Evolutionary conservation across 2,797 vertebrate species (phyloP).

Genomic region (Perodicticus potto): DNA sequence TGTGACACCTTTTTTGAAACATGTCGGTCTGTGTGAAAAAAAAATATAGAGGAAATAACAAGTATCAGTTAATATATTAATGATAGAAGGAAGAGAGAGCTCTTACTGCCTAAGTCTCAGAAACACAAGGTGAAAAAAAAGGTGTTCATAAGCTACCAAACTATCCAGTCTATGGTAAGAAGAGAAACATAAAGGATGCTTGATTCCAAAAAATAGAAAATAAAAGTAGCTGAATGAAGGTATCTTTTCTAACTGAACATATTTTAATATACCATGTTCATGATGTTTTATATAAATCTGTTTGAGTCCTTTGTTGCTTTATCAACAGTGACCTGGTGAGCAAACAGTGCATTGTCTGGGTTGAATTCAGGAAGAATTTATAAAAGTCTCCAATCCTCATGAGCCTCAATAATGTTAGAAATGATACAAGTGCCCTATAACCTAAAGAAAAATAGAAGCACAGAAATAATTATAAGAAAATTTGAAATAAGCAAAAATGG

Average conservation of each 20-base stretch:
- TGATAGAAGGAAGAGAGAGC: background rate
- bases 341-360: background rate
- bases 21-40: background rate
- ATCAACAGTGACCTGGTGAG: background rate
- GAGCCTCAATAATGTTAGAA: background rate
- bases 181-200: background rate
- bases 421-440: background rate
- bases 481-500: background rate
- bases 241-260: background rate
- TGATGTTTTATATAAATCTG: background rate
- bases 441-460: background rate
- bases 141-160: background rate
- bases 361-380: background rate
- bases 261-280: background rate
- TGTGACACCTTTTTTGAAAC: background rate
- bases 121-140: background rate
- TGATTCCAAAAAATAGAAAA: background rate
- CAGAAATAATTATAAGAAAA: background rate
- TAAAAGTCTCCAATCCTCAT: background rate
- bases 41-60: conserved; percentile 21
- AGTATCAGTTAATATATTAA: background rate
- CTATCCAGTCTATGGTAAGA: background rate
- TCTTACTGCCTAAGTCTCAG: background rate
- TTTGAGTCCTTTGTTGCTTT: background rate
- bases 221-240: background rate